These are phyloP conservation scores for Neosilurus hyrtlii DNA, from an alignment of 2,797 vertebrate species.

Conservation along the genomic window DNA sequence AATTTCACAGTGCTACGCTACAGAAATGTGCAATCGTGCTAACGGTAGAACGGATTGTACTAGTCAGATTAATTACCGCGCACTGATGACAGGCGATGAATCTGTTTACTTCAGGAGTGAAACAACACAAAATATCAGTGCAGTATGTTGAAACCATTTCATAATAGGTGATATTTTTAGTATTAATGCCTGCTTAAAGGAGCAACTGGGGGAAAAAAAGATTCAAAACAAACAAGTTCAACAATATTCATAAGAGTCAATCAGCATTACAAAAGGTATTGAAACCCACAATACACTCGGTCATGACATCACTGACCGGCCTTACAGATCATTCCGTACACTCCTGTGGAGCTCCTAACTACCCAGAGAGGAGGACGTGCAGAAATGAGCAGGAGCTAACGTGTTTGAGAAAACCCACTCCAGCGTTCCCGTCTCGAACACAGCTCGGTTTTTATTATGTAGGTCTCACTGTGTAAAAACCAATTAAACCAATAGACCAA, in stretches of 20 bases:
- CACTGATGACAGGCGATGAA: neutral
- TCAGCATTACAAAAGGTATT: neutral
- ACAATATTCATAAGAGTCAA: neutral
- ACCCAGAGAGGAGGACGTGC: neutral
- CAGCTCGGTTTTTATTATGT: conserved; percentile 36
- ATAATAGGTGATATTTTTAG: too few relatives aligned
- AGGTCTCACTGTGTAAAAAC: conserved; percentile 37
- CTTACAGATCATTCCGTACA: neutral
- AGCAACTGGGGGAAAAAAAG: too few relatives aligned
- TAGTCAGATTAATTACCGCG: too few relatives aligned
- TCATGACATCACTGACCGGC: neutral
- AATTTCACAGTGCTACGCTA: neutral
- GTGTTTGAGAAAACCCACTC: neutral
- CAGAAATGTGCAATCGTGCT: neutral
- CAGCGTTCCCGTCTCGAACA: conserved; percentile 16
- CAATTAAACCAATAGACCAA: conserved; percentile 43
- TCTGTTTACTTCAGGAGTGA: neutral
- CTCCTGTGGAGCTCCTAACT: neutral
- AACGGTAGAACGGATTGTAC: neutral
- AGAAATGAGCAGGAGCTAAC: conserved; percentile 17
- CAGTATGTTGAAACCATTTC: too few relatives aligned
- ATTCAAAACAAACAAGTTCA: too few relatives aligned
- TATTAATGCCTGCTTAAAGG: too few relatives aligned
- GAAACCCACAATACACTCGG: too few relatives aligned
- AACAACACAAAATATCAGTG: too few relatives aligned